Base-by-base conservation (phyloP, 2,797 vertebrate species). In the Cossypha caffra region DNA sequence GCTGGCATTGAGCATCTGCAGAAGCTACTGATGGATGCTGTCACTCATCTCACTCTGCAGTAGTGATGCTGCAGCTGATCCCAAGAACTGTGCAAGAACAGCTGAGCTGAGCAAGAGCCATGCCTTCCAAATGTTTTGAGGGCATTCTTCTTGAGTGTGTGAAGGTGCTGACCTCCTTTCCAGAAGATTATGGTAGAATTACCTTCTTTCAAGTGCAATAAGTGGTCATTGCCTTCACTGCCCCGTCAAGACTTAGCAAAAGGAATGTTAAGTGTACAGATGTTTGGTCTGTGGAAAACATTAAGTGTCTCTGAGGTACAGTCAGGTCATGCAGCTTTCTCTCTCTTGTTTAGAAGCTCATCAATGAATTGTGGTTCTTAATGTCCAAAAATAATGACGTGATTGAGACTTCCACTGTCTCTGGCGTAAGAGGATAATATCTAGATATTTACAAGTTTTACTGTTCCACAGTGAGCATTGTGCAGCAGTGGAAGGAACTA, bases 1-100 rank as follows among this genome's bases (percentile, higher is more conserved):
- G 35, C 31, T n/a, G 59, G 19, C n/a, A 12, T 7, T 0, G 0
- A 42, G 33, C 21, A 2, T 79, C 73, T 80, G 68, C 28, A 62
- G 87, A 40, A 85, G 23, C 51, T 28, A 1, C 29, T 35, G 42
- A n/a, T 4, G 37, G n/a, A 42, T 0, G 0, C 23, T 31, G 5
- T 37, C 0, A 0, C 25, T 42, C n/a, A 2, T 16, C 38, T 52
- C 0, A 0, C 33, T 57, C 26, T 4, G 4, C 11, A 1, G 29
- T 31, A n/a, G 13, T 3, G 4, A 25, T 38, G 33, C 42, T 79
- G 63, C 58, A 45, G 66, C 69, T 58, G 55, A 13, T 55, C 24
- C 9, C 14, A 51, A 59, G 33, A 76, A 38, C 51, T 38, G 23
- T 48, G 26, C 57, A 38, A 62, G 48, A 91, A 24, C 43, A 87